These are phyloP conservation scores for Anas acuta DNA, from an alignment of 2,797 vertebrate genomes.

Conservation along the genomic window DNA sequence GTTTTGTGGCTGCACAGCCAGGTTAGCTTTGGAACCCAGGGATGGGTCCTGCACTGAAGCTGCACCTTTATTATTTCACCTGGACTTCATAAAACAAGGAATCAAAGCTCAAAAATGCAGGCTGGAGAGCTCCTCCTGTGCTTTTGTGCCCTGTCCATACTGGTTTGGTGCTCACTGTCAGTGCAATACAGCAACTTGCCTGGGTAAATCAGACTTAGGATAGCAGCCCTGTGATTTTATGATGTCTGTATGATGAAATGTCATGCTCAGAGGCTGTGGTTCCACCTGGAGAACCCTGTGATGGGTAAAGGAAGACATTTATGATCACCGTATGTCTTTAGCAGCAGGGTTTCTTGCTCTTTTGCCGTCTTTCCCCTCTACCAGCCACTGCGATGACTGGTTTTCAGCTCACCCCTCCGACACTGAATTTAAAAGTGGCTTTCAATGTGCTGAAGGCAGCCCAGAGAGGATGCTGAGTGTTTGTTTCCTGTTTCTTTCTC, in stretches of 20 bases:
- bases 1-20: not conserved
- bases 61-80: not conserved
- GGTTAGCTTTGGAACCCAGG: not conserved
- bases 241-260: not conserved
- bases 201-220: not conserved
- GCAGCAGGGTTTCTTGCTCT: not conserved
- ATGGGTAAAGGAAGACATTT: not conserved
- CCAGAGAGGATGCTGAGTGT: not conserved
- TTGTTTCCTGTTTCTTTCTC: not conserved
- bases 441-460: not conserved
- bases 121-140: not conserved
- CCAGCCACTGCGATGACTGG: accelerated
- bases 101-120: not conserved
- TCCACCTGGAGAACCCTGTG: not conserved
- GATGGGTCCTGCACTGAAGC: not conserved
- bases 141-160: not conserved
- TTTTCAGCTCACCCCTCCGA: not conserved
- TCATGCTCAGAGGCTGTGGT: not conserved
- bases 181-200: not conserved
- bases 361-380: not conserved
- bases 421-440: not conserved
- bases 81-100: not conserved
- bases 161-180: not conserved
- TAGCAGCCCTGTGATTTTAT: not conserved
- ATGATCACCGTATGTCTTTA: not conserved